Base-by-base conservation (phyloP, 2,888 invertebrate genomes). In the Caenorhabditis angaria region DNA sequence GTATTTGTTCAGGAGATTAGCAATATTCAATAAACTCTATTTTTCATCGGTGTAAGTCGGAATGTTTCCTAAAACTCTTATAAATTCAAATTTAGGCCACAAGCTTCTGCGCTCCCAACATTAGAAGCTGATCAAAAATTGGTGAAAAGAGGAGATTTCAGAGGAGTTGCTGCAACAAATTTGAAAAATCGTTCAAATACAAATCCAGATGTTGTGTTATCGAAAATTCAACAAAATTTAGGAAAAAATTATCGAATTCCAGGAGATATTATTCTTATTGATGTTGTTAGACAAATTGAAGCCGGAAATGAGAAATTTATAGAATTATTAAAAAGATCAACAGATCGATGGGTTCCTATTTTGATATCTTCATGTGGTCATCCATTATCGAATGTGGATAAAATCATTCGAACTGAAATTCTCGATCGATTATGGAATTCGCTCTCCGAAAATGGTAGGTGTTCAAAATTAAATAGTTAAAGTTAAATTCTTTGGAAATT, bases 291-390 rank as follows among this genome's bases (percentile, higher is more conserved):
- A 25, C 71, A 71, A n/a, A 53, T 81, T 48, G 79, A 81, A 41
- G 22, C 60, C 12, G 60, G 57, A 22, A 66, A 79, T 54, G 69
- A 61, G 24, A 18, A 29, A 1, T n/a, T 66, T 22, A 35, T 32
- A 0, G 28, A 48, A 12, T 25, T 56, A 2, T 22, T 76, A 1
- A 25, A 69, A 0, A 61, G 64, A 0, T 55, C 64, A 12, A 51
- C 75, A 1, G 71, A 74, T 18, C 62, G 69, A 22, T 82, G 78
- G 78, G 55, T 79, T 12, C 81, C 83, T 0, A 41, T 78, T 2
- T 48, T 80, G 5, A 56, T 83, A 18, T 61, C 57, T 10, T 55
- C 71, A 20, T 82, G 82, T 53, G 83, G 83, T 0, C 61, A 65
- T 48, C 66, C 75, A 2, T 61, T 83, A 56, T 78, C 82, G 0